phyloP scores from a whole-genome alignment of 2,113 vertebrate species.

The Tricholaema leucomelas region DNA sequence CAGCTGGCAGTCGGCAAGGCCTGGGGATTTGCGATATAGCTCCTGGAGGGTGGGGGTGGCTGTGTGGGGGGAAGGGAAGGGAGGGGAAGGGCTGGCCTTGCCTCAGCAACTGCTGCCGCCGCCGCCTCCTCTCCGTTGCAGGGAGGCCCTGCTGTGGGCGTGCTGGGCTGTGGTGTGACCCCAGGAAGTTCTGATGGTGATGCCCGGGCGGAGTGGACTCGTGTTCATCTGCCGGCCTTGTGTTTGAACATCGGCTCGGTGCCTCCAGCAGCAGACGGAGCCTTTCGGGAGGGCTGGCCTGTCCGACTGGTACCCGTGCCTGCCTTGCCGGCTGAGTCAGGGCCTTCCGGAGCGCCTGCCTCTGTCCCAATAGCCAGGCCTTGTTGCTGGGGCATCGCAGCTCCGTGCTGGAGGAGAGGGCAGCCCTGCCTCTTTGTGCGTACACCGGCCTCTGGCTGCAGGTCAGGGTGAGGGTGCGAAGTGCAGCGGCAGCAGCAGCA shows the following conservation, averaged over 20 bases:
- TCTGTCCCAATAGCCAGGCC: not conserved
- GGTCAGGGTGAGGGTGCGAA: rapidly evolving
- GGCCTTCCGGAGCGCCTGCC: not conserved
- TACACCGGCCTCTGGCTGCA: not conserved
- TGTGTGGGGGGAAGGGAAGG: conserved; percentile 31
- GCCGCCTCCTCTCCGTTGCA: not conserved
- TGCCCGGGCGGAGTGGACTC: not conserved
- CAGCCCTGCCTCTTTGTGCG: rapidly evolving
- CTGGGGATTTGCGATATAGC: conserved; percentile 82
- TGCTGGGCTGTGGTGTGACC: not conserved
- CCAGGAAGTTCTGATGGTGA: not conserved
- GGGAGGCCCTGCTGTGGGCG: not conserved
- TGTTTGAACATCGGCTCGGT: rapidly evolving
- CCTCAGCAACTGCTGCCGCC: conserved; percentile 41
- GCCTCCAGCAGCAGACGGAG: not conserved
- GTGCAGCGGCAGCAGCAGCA: not conserved
- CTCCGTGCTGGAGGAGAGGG: not conserved
- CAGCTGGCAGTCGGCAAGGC: conserved; percentile 81
- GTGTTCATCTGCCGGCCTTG: rapidly evolving
- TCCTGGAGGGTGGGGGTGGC: conserved; percentile 71
- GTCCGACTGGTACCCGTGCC: not conserved
- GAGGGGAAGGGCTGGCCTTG: conserved; percentile 38
- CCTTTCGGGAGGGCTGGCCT: not conserved
- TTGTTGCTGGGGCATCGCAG: rapidly evolving
- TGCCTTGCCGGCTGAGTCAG: not conserved